Evolutionary conservation across 2,888 invertebrate species (phyloP).

Genomic region (Digitonthophagus gazella): DNA sequence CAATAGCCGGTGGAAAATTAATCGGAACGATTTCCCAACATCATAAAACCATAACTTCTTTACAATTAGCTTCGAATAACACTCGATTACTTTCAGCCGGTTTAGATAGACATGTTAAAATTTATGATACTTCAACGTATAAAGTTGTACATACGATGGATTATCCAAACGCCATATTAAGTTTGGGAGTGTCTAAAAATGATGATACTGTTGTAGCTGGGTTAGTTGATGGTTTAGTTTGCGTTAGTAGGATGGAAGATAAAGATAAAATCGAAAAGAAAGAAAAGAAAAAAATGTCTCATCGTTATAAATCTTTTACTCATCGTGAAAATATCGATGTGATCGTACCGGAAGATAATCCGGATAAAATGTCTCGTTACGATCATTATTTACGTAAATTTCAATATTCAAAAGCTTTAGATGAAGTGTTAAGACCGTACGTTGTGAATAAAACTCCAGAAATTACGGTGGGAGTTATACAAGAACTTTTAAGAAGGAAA

Average conservation of each 20-base stretch:
- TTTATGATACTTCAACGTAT: slow-evolving; percentile 85
- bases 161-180: slow-evolving; percentile 87
- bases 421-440: slow-evolving; percentile 62
- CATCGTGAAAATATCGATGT: slow-evolving; percentile 53
- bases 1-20: slow-evolving; percentile 81
- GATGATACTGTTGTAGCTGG: slow-evolving; percentile 88
- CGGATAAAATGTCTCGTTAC: slow-evolving; percentile 56
- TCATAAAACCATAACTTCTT: slow-evolving; percentile 91
- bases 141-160: slow-evolving; percentile 85
- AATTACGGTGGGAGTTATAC: slow-evolving; percentile 74
- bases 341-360: slow-evolving; percentile 51
- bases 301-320: slow-evolving; percentile 49
- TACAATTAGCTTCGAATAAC: slow-evolving; percentile 78
- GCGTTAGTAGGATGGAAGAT: slow-evolving; percentile 75
- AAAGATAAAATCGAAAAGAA: slow-evolving; percentile 45
- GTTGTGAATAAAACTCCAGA: slow-evolving; percentile 69
- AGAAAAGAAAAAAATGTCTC: slow-evolving; percentile 57
- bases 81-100: slow-evolving; percentile 85
- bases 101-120: slow-evolving; percentile 89
- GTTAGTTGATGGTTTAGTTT: slow-evolving; percentile 89
- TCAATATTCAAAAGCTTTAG: slow-evolving; percentile 78
- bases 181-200: slow-evolving; percentile 71
- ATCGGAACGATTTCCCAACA: slow-evolving; percentile 85
- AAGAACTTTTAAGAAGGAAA: slow-evolving; percentile 82
- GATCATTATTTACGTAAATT: slow-evolving; percentile 76